Conservation (phyloP, 2,113 vertebrate species). For the Elgaria multicarinata region DNA sequence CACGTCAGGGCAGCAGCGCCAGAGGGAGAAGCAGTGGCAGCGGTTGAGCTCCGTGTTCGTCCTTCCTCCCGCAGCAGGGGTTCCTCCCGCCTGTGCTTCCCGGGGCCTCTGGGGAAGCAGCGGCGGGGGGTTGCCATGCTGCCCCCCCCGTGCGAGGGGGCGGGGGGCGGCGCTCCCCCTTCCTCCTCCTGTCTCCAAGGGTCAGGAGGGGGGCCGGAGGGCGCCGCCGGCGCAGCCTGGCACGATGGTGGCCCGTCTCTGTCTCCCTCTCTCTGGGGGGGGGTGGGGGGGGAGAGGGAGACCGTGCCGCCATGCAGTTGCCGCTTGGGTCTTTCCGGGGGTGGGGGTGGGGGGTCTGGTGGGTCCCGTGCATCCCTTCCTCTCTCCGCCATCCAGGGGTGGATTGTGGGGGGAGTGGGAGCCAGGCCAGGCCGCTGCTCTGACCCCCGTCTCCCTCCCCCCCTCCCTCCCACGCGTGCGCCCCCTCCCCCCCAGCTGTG, state of each 20-base stretch:
- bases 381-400: background rate
- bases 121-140: background rate
- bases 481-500: constrained; percentile 79
- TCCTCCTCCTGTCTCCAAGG: background rate
- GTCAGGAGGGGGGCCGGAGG: background rate
- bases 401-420: background rate
- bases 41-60: constrained; percentile 26
- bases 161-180: background rate
- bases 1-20: too few relatives aligned
- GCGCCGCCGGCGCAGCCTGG: background rate
- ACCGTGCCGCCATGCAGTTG: too few relatives aligned
- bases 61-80: background rate
- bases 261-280: background rate
- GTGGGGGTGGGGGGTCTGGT: too few relatives aligned
- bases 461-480: too few relatives aligned
- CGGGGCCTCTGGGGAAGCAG: background rate
- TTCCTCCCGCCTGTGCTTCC: background rate
- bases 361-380: background rate
- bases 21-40: background rate
- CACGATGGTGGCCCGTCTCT: too few relatives aligned
- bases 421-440: background rate
- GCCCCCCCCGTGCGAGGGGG: background rate
- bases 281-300: background rate
- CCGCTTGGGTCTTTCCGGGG: background rate
- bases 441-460: background rate